Conservation (phyloP, 1,140 invertebrate genomes). For the Drosophila erecta region DNA sequence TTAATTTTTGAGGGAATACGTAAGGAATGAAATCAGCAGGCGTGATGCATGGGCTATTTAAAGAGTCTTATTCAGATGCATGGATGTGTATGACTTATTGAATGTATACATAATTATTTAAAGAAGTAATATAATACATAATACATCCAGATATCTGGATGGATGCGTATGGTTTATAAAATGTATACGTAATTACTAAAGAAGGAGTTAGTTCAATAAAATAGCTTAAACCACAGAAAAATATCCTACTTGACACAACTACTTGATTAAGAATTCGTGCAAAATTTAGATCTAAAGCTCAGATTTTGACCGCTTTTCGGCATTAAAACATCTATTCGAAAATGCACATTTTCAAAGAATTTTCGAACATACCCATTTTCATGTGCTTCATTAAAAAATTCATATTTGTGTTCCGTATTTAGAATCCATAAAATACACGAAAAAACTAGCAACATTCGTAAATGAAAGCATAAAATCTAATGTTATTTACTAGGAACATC, state of each 20-base stretch:
- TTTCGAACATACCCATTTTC: background rate
- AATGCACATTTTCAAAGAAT: background rate
- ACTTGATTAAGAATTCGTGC: too few species aligned
- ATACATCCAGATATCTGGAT: too few species aligned
- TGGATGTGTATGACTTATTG: background rate
- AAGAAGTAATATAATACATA: too few species aligned
- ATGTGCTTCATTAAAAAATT: constrained; percentile 1
- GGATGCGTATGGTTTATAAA: too few species aligned
- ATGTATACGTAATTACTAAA: too few species aligned
- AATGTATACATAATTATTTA: too few species aligned
- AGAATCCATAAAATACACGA: constrained; percentile 16
- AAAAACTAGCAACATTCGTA: constrained; percentile 14
- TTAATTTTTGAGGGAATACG: constrained; percentile 8
- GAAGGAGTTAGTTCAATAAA: too few species aligned
- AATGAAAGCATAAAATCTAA: constrained; percentile 29
- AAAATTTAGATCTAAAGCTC: too few species aligned
- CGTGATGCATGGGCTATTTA: constrained; percentile 20
- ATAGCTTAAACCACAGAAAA: too few species aligned
- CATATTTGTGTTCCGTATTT: constrained; percentile 14
- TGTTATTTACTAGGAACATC: constrained; percentile 8
- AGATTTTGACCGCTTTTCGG: too few species aligned
- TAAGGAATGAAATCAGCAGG: constrained; percentile 9
- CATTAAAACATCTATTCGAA: too few species aligned
- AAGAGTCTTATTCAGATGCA: constrained; percentile 29
- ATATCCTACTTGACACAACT: too few species aligned